Conservation (phyloP, 2,113 vertebrate genomes). For the Hydrolagus affinis region DNA sequence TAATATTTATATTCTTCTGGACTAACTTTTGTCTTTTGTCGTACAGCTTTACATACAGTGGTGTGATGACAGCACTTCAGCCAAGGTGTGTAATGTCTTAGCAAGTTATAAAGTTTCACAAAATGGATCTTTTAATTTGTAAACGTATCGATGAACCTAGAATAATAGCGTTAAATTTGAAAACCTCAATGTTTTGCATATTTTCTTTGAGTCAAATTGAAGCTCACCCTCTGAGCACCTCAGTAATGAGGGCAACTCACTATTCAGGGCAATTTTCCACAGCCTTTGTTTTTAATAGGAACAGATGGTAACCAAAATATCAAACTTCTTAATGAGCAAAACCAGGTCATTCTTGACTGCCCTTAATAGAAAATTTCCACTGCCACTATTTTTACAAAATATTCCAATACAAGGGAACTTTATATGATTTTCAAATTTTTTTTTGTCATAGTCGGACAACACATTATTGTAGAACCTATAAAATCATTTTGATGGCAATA, state of each 20-base stretch:
- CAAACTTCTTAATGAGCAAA: too few species aligned
- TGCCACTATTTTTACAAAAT: too few species aligned
- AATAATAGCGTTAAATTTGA: not conserved
- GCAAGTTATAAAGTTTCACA: slow-evolving; percentile 91
- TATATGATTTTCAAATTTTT: not conserved
- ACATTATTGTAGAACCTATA: not conserved
- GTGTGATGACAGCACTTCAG: slow-evolving; percentile 86
- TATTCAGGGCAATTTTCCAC: too few species aligned
- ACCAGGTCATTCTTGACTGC: too few species aligned
- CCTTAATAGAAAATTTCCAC: too few species aligned
- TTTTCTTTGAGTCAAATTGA: not conserved
- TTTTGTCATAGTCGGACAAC: not conserved
- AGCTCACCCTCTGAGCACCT: too few species aligned
- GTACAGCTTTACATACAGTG: slow-evolving; percentile 87
- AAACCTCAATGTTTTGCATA: not conserved
- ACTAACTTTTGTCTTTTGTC: slow-evolving; percentile 33
- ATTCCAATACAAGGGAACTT: not conserved
- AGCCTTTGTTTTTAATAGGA: too few species aligned
- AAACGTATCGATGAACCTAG: too few species aligned
- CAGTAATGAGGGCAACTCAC: too few species aligned
- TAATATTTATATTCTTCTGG: not conserved
- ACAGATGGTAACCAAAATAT: too few species aligned
- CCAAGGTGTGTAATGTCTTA: slow-evolving; percentile 77
- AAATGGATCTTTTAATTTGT: slow-evolving; percentile 65
- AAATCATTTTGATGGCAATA: not conserved